phyloP scores from a whole-genome alignment of 2,888 invertebrate species.

The Epicampocera succincta region DNA sequence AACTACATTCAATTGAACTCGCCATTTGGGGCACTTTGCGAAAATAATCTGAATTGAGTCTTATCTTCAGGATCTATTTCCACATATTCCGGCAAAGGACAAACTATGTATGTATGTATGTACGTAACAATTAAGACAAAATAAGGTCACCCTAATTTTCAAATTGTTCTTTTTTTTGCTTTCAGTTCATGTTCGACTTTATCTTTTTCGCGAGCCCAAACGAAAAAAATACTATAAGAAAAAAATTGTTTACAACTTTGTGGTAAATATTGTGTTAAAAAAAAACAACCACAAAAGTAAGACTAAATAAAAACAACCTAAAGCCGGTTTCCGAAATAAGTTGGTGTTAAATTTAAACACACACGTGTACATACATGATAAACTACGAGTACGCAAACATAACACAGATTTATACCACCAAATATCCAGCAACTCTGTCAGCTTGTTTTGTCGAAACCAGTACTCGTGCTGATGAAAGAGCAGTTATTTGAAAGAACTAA shows the following conservation, averaged over 20 bases:
- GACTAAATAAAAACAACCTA: slow-evolving; percentile 61
- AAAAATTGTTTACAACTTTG: slow-evolving; percentile 68
- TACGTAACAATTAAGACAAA: not conserved
- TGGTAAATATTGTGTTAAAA: slow-evolving; percentile 64
- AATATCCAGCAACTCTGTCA: not conserved
- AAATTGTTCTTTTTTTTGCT: slow-evolving; percentile 32
- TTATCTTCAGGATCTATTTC: no score
- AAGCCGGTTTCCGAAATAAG: slow-evolving; percentile 58
- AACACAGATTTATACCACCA: not conserved
- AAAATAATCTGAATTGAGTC: no score
- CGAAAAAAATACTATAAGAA: slow-evolving; percentile 52
- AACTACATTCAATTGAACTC: no score
- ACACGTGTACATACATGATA: slow-evolving; percentile 12
- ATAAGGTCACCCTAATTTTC: slow-evolving; percentile 49
- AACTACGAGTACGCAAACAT: not conserved
- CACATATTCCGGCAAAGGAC: no score
- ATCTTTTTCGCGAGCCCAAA: slow-evolving; percentile 44
- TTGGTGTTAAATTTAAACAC: slow-evolving; percentile 61
- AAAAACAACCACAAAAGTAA: slow-evolving; percentile 46
- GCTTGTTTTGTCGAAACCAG: not conserved
- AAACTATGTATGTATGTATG: no score
- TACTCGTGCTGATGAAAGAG: no score
- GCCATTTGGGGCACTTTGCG: no score
- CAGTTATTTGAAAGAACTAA: no score
- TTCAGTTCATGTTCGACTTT: slow-evolving; percentile 38